Conservation (phyloP, 2,797 vertebrate species). For the Sebastes alutus region DNA sequence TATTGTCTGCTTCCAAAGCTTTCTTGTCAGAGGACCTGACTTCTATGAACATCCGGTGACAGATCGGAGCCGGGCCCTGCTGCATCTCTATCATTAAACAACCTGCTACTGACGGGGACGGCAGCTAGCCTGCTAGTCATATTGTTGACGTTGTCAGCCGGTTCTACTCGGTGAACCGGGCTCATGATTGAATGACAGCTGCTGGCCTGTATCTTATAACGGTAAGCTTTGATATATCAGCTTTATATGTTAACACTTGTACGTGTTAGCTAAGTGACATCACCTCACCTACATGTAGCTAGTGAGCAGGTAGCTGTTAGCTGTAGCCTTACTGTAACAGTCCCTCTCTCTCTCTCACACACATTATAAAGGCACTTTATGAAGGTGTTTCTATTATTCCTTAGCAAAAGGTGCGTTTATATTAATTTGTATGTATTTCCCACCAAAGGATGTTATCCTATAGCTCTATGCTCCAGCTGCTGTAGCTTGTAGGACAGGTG, state of each 20-base stretch:
- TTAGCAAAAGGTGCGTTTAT: rapidly evolving
- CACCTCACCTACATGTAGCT: conserved; percentile 25
- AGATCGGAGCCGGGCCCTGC: conserved; percentile 62
- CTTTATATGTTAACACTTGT: neutral
- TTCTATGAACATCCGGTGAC: conserved; percentile 24
- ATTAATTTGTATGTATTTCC: neutral
- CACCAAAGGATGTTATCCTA: neutral
- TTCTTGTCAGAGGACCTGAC: neutral
- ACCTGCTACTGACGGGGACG: conserved; percentile 50
- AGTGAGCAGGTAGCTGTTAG: conserved; percentile 21
- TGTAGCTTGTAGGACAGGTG: neutral
- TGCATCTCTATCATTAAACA: conserved; percentile 44
- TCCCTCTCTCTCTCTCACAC: neutral
- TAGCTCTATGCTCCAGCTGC: neutral
- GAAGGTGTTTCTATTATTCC: rapidly evolving
- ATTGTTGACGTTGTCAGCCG: conserved; percentile 45
- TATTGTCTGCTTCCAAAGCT: neutral
- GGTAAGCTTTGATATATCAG: conserved; percentile 53
- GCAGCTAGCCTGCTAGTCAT: conserved; percentile 34
- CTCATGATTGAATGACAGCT: conserved; percentile 57
- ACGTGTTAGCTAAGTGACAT: conserved; percentile 2
- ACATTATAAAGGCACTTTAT: neutral
- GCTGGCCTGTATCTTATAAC: neutral
- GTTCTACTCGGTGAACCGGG: neutral
- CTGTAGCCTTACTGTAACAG: neutral